Evolutionary conservation across 2,888 invertebrate genomes (phyloP), one percentile per base, ranked within the genome.

Genomic region (Psococerastis gibbosa): DNA sequence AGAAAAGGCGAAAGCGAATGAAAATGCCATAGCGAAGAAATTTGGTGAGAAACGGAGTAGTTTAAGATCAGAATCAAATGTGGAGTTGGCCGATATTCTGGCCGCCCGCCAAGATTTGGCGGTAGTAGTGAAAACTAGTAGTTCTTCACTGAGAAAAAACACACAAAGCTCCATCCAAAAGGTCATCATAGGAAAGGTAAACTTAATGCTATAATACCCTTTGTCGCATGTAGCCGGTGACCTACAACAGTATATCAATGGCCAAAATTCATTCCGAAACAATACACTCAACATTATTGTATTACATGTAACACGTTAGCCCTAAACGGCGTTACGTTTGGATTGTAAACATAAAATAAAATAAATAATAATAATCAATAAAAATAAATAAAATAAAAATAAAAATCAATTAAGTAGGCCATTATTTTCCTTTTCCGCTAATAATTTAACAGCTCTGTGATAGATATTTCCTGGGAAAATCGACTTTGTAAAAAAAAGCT

Each of bases 111-210:
- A 78, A 16, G 80, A 88, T 54, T 60, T 94, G 42, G 73, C 87
- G 1, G 71, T 77, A n/a, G 74, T 92, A 11, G 89, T 94, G 61
- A 95, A 94, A 61, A 94, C 91, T 0, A 89, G 89, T 49, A 85
- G 73, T 54, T 84, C 87, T 0, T 69, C 69, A 46, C 88, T 91
- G 0, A 69, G 92, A 46, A 80, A 80, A 60, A 82, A 84, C 55
- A 92, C 92, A 0, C 73, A 74, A 54, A 78, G 81, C 43, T 70
- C 78, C 44, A 71, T 95, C 22, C 91, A 91, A 55, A 82, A 78
- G 66, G 80, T 92, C 47, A 73, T 89, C 23, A 94, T 94, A 58
- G 91, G 92, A 47, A 66, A 65, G 61, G 82, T 81, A 54, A 59
- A 63, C 53, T 34, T 16, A 22, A n/a, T n/a, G n/a, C n/a, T n/a